phyloP scores from a whole-genome alignment of 2,797 vertebrate species.

The Squalus acanthias region DNA sequence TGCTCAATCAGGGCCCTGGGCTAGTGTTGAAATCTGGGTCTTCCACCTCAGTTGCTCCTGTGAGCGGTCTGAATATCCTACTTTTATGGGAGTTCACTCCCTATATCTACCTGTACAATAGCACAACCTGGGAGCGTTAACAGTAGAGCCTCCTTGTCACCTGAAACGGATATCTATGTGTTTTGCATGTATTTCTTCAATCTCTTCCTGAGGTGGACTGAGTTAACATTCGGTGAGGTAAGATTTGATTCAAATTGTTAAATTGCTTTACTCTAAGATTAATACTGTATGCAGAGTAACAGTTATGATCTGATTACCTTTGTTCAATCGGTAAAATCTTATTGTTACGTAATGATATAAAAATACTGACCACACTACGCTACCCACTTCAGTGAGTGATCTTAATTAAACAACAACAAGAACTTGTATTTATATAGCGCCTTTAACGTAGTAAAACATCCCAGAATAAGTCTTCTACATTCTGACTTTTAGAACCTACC shows the following conservation, averaged over 20 bases:
- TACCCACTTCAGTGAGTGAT: too few relatives aligned
- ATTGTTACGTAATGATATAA: neutral
- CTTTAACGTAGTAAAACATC: too few relatives aligned
- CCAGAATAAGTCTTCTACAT: too few relatives aligned
- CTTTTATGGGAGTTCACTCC: too few relatives aligned
- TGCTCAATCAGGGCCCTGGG: neutral
- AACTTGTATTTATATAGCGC: too few relatives aligned
- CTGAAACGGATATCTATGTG: neutral
- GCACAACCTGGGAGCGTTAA: neutral
- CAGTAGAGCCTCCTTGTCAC: too few relatives aligned
- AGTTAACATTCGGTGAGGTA: neutral
- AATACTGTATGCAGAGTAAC: neutral
- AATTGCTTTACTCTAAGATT: neutral
- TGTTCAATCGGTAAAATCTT: neutral
- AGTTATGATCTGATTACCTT: neutral
- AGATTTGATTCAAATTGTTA: neutral
- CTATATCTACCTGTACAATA: too few relatives aligned
- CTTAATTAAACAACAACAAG: too few relatives aligned
- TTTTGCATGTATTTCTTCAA: neutral
- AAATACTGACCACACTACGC: too few relatives aligned
- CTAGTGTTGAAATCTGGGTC: neutral
- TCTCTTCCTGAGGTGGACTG: neutral
- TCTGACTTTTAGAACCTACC: too few relatives aligned
- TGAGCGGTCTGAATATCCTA: too few relatives aligned
- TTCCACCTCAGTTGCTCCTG: too few relatives aligned